Conservation (phyloP, 2,888 invertebrate genomes). For the Dendrolimus pini region DNA sequence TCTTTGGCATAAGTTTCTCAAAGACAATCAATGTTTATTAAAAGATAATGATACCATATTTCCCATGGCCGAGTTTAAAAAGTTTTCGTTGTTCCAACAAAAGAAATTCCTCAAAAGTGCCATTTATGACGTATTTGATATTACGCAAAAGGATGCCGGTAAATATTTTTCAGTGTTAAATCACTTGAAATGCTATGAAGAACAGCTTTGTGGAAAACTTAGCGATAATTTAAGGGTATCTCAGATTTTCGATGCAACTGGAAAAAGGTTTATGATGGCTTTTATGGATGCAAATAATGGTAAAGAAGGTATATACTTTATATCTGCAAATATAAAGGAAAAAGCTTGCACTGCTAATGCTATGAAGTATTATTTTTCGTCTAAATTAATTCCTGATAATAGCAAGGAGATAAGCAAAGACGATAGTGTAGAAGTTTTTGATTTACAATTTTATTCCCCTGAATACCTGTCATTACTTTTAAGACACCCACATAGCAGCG, state of each 20-base stretch:
- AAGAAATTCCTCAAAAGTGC: slow-evolving; percentile 82
- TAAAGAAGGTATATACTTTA: slow-evolving; percentile 63
- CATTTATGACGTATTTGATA: slow-evolving; percentile 81
- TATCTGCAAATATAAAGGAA: slow-evolving; percentile 65
- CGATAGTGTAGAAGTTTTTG: slow-evolving; percentile 72
- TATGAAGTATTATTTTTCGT: slow-evolving; percentile 72
- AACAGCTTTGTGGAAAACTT: slow-evolving; percentile 30
- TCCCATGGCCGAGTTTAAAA: slow-evolving; percentile 83
- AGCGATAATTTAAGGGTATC: slow-evolving; percentile 53
- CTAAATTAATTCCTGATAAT: slow-evolving; percentile 47
- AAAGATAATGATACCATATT: slow-evolving; percentile 83
- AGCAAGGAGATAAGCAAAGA: slow-evolving; percentile 28
- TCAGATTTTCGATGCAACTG: slow-evolving; percentile 63
- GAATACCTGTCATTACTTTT: slow-evolving; percentile 84
- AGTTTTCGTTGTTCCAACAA: slow-evolving; percentile 88
- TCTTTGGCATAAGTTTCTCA: slow-evolving; percentile 86
- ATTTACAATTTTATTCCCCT: slow-evolving; percentile 86
- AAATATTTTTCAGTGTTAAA: slow-evolving; percentile 77
- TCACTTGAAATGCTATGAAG: slow-evolving; percentile 69
- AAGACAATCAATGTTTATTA: slow-evolving; percentile 83
- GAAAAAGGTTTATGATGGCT: slow-evolving; percentile 69
- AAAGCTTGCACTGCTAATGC: slow-evolving; percentile 57
- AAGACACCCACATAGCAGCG: slow-evolving; percentile 65
- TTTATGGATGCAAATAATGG: slow-evolving; percentile 55
- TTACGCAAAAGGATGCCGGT: slow-evolving; percentile 79